Base-by-base conservation (phyloP, 2,888 invertebrate species). In the Melikaiella ostensackeni region DNA sequence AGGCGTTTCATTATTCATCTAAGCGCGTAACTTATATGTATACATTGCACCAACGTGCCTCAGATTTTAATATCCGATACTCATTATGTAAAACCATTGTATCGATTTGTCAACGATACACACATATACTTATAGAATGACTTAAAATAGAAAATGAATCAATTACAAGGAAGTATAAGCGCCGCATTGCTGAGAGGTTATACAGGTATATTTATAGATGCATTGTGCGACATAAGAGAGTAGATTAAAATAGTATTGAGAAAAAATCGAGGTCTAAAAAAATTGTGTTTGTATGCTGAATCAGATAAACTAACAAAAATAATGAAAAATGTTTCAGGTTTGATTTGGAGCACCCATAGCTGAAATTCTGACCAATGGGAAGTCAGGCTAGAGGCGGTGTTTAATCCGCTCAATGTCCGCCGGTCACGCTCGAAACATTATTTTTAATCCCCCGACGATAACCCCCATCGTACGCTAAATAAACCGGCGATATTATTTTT, bases 401-500 rank as follows among this genome's bases (percentile, higher is more conserved):
- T 80, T 88, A 89, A 90, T 90, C 90, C 89, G 84, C 81, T 82
- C 83, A 83, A 85, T 86, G 86, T 81, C 84, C 86, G 86, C 78
- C 85, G 86, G 88, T 90, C 89, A 90, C 90, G 89, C 88, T 88
- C 88, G 87, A 86, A 86, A 89, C 89, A 89, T 89, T 88, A 89
- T 89, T 90, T 90, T 90, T 91, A 91, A 90, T 90, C 90, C 87
- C 88, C 85, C 82, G 80, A 85, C 85, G 84, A 84, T 85, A 77
- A 80, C 75, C 78, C 75, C 78, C 80, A 76, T 79, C 81, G 77
- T 80, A 74, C 81, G 86, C 87, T 90, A 89, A 90, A 90, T 89
- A 91, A 91, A 90, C 90, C 82, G 80, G 75, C 84, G 86, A 89
- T 91, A 90, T 91, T 91, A 91, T 91, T 91, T 91, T 91, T 91